Evolutionary conservation across 2,113 vertebrate genomes (phyloP).

Genomic region (Zapornia atra): DNA sequence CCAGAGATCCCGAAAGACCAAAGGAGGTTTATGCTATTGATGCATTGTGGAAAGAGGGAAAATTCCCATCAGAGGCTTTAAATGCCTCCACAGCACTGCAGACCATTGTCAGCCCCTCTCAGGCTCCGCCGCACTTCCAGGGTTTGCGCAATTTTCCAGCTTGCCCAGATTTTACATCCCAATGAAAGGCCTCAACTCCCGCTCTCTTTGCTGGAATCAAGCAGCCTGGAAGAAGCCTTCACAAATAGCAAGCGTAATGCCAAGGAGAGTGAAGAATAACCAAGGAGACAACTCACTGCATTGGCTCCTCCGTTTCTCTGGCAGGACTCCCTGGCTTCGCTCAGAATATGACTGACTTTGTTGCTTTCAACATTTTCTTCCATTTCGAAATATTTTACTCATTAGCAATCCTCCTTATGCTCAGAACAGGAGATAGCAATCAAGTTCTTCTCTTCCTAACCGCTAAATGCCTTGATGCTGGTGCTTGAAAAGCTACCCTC

Average conservation of each 20-base stretch:
- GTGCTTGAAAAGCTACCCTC: background rate
- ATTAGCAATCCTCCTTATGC: conserved; percentile 67
- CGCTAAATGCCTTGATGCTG: background rate
- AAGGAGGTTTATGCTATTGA: conserved; percentile 24
- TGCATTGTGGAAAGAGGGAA: background rate
- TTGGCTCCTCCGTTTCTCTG: conserved; percentile 56
- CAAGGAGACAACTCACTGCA: conserved; percentile 53
- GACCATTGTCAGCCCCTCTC: background rate
- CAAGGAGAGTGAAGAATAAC: conserved; percentile 54
- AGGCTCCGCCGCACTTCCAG: background rate
- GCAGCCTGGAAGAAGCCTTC: conserved; percentile 42
- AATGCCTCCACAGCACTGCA: background rate
- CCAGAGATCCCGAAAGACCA: background rate
- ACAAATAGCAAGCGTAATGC: conserved; percentile 26
- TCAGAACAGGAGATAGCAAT: conserved; percentile 53
- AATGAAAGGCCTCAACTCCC: background rate
- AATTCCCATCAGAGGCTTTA: conserved; percentile 9
- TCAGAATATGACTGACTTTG: conserved; percentile 63
- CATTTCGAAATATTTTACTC: conserved; percentile 71
- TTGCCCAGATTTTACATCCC: background rate
- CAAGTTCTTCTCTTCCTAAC: conserved; percentile 19
- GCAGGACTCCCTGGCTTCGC: conserved; percentile 66
- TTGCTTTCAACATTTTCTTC: conserved; percentile 68
- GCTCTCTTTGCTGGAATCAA: background rate
- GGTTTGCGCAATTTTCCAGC: background rate